phyloP scores from a whole-genome alignment of 2,113 vertebrate genomes.

The Xyrauchen texanus region DNA sequence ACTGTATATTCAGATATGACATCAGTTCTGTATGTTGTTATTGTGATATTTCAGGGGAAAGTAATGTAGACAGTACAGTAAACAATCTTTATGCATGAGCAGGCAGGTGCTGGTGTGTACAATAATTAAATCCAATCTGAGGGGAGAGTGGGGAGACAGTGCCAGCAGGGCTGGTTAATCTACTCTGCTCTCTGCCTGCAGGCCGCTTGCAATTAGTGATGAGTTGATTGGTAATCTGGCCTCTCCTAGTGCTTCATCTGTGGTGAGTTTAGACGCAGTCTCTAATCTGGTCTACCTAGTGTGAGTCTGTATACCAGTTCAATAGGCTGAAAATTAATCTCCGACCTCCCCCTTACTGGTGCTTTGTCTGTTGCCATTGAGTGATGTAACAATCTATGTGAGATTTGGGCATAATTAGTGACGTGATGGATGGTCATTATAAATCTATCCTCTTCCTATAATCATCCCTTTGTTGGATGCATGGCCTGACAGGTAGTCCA shows the following conservation, averaged over 20 bases:
- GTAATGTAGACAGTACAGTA: constrained; percentile 8
- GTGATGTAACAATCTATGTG: constrained; percentile 35
- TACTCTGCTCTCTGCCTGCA: constrained; percentile 4
- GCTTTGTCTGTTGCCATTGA: constrained; percentile 23
- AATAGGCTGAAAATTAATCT: constrained; percentile 38
- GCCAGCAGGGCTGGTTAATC: constrained; percentile 27
- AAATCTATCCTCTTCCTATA: background rate
- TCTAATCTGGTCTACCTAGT: constrained; percentile 30
- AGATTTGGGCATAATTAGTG: background rate
- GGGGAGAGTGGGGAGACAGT: background rate
- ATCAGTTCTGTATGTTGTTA: background rate
- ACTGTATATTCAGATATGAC: too few relatives aligned
- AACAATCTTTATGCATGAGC: constrained; percentile 27
- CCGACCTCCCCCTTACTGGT: constrained; percentile 8
- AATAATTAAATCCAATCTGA: constrained; percentile 35
- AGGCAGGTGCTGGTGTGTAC: constrained; percentile 4
- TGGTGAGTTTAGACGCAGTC: constrained; percentile 40
- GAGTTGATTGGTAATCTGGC: constrained; percentile 53
- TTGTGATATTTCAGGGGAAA: constrained; percentile 9
- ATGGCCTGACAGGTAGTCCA: background rate
- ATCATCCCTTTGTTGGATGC: too few relatives aligned
- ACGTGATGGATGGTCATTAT: background rate
- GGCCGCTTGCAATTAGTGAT: constrained; percentile 49
- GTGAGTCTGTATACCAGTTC: constrained; percentile 1
- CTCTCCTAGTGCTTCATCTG: constrained; percentile 46